phyloP scores from a whole-genome alignment of 2,797 vertebrate species.

The Mus spretus region DNA sequence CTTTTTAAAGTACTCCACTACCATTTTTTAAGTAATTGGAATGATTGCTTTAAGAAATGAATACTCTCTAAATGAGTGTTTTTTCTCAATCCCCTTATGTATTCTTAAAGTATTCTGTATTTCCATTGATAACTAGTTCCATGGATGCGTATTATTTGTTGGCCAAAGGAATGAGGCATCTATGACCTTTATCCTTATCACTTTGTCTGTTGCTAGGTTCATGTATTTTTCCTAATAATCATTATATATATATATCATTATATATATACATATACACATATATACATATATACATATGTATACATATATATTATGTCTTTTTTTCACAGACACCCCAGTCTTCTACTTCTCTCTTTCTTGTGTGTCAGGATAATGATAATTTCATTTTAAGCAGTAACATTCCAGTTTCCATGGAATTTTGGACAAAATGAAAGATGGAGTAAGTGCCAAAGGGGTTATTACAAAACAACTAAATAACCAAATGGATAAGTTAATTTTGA shows the following conservation, averaged over 20 bases:
- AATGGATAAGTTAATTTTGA: slow-evolving; percentile 7
- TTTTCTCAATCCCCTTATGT: neutral
- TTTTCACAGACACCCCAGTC: slow-evolving; percentile 2
- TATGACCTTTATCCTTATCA: neutral
- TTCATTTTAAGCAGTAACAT: slow-evolving; percentile 8
- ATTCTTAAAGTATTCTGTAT: neutral
- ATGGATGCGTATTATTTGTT: neutral
- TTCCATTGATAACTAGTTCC: neutral
- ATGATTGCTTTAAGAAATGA: neutral
- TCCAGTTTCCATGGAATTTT: slow-evolving; percentile 37
- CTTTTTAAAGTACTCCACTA: neutral
- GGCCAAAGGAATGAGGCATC: neutral
- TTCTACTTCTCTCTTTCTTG: slow-evolving; percentile 48
- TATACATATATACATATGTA: no score
- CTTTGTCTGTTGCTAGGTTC: neutral
- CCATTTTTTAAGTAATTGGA: neutral
- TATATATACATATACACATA: no score
- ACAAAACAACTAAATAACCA: neutral
- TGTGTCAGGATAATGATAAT: neutral
- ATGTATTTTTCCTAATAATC: neutral
- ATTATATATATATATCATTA: no score
- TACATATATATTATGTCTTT: neutral
- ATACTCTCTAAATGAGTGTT: neutral
- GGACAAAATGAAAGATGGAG: neutral
- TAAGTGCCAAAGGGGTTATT: neutral